These are phyloP conservation scores for Brachypalpus laphriformis DNA, from an alignment of 2,888 invertebrate genomes.

Conservation along the genomic window DNA sequence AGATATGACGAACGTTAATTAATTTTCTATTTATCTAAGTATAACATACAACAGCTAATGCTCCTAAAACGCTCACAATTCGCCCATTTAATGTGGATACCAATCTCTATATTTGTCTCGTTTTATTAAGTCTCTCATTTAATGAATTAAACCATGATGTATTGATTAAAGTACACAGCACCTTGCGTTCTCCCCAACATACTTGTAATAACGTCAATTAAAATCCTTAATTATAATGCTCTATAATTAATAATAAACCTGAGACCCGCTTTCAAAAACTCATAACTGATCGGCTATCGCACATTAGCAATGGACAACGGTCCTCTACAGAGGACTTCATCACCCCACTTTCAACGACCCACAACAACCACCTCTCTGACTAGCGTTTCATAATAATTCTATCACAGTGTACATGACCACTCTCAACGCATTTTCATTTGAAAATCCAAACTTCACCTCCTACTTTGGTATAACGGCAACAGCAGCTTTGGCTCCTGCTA, in stretches of 20 bases:
- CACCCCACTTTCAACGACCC: constrained; percentile 8
- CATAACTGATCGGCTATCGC: constrained; percentile 57
- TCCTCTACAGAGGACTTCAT: constrained; percentile 31
- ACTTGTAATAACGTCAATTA: constrained; percentile 61
- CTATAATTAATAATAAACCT: constrained; percentile 39
- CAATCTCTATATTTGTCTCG: background rate
- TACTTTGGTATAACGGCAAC: constrained; percentile 38
- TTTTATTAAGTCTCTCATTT: constrained; percentile 2
- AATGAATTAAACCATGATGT: constrained; percentile 23
- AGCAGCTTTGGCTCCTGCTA: constrained; percentile 23
- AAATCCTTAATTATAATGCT: constrained; percentile 42
- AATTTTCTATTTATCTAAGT: background rate
- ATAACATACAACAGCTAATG: background rate
- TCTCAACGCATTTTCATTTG: constrained; percentile 52
- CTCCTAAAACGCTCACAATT: background rate
- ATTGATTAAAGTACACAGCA: constrained; percentile 24
- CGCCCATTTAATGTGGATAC: background rate
- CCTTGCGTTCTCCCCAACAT: background rate
- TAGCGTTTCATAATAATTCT: constrained; percentile 64
- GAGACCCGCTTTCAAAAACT: constrained; percentile 41
- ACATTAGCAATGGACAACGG: constrained; percentile 39
- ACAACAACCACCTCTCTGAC: background rate
- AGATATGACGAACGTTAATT: background rate
- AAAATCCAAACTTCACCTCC: constrained; percentile 59
- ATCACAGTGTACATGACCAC: constrained; percentile 64